Conservation (phyloP, 1,140 invertebrate species). For the Papilio polytes region DNA sequence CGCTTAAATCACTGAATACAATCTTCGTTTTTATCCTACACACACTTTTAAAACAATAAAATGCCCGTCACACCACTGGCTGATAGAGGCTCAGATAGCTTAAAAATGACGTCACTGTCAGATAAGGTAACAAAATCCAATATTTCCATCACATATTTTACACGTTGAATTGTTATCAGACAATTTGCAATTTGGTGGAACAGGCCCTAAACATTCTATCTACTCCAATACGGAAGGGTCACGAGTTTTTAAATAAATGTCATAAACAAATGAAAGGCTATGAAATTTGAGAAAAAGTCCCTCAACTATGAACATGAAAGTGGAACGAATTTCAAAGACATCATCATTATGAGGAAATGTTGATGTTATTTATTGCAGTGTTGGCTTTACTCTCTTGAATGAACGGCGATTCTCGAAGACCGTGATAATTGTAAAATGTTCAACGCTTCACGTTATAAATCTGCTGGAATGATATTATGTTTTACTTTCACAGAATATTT, state of each 20-base stretch:
- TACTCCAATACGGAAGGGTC: neutral
- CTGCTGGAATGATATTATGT: neutral
- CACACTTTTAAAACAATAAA: neutral
- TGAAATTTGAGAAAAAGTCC: neutral
- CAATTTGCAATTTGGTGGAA: no score
- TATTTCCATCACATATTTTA: no score
- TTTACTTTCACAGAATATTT: neutral
- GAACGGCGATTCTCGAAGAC: neutral
- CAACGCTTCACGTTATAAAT: neutral
- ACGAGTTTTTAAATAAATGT: neutral
- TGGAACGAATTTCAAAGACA: conserved; percentile 64
- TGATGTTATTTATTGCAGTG: conserved; percentile 3
- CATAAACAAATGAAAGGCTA: neutral
- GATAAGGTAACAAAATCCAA: no score
- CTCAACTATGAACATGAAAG: conserved; percentile 60
- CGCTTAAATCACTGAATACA: no score
- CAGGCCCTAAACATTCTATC: neutral
- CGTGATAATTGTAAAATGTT: conserved; percentile 25
- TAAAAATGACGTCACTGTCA: no score
- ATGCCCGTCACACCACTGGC: no score
- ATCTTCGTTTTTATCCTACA: neutral
- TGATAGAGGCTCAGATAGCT: no score
- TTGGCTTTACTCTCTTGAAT: neutral
- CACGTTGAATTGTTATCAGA: no score
- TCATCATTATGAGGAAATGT: conserved; percentile 47